Base-by-base conservation (phyloP, 2,888 invertebrate genomes). In the Cheilosia scutellata region DNA sequence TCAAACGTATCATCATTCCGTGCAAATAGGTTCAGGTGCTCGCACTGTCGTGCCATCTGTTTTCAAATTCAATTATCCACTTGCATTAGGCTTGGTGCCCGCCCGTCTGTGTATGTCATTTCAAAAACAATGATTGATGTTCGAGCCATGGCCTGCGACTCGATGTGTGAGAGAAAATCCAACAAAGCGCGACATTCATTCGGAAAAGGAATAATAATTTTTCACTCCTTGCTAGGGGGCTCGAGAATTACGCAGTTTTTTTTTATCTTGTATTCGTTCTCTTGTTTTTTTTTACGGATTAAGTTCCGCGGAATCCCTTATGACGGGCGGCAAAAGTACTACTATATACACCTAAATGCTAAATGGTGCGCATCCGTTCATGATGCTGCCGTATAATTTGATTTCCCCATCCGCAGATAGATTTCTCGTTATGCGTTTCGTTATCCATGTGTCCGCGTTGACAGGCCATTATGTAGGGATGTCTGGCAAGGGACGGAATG, bases 321-420 rank as follows among this genome's bases (percentile, higher is more conserved):
- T 57, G 72, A 51, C 51, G 27, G 66, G 49, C 42, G 55, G 55
- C 27, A 44, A 77, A 33, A 33, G 62, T 33, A 31, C 16, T 25
- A 13, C 37, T 55, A 55, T 20, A 20, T 20, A 20, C 20, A 60
- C 55, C 71, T 53, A 70, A 58, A 78, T 77, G 78, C 68, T 79
- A 74, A 83, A 79, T 83, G 83, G 83, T 66, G 84, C 75, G 75
- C 80, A 80, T 80, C 79, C 80, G 84, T 79, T 71, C 80, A 75
- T 75, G 75, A 75, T 80, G 84, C 66, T 60, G 74, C 55, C 53
- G 71, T 71, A 82, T 86, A 80, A 86, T 86, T 80, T 86, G 76
- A 86, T 80, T 80, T 75, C 37, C 44, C 58, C 51, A 44, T 65
- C 29, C 33, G 57, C 75, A 74, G 70, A 75, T 75, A 80, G 71